Base-by-base conservation (phyloP, 2,888 invertebrate species). In the Pelosia muscerda region DNA sequence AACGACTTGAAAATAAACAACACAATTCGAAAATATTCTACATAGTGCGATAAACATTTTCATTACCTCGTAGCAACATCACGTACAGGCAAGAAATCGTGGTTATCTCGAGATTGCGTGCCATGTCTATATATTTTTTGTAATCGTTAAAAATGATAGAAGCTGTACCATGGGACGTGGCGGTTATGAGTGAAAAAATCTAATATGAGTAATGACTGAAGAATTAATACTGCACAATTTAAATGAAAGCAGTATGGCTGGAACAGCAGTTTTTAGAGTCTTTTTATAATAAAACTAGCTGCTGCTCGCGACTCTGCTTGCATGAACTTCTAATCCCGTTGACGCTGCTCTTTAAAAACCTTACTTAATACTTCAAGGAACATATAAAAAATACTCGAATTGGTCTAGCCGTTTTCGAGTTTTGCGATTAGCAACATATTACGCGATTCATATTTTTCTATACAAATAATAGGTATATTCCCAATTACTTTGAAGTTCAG, bases 41-140 rank as follows among this genome's bases (percentile, higher is more conserved):
- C 65, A 63, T 59, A 26, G 59, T 49, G 56, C 54, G 66, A 59
- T 65, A 69, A 69, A 71, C 66, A 71, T 76, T 70, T 73, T 66
- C 69, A 76, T 78, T 67, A 69, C 15, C 10, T 38, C 54, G 22
- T 71, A 70, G 65, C 62, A 66, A 69, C 71, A 70, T 65, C 82
- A 82, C 77, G 82, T 69, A 71, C 55, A 62, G 13, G 63, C 59
- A 60, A 76, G 74, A 75, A 74, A 74, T 78, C 82, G 73, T 73
- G 69, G 72, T 75, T 80, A 77, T 75, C 68, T 66, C 28, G 62
- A 55, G 63, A 23, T 28, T 31, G 63, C 23, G 57, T 56, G 26
- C 60, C 6, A 49, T 68, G 69, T n/a, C 53, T 73, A 69, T 66
- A 65, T 71, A 42, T 64, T 67, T 63, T 68, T 65, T 57, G 9